These are phyloP conservation scores for Acrocera orbiculus DNA, from an alignment of 2,888 invertebrate genomes.

Conservation along the genomic window DNA sequence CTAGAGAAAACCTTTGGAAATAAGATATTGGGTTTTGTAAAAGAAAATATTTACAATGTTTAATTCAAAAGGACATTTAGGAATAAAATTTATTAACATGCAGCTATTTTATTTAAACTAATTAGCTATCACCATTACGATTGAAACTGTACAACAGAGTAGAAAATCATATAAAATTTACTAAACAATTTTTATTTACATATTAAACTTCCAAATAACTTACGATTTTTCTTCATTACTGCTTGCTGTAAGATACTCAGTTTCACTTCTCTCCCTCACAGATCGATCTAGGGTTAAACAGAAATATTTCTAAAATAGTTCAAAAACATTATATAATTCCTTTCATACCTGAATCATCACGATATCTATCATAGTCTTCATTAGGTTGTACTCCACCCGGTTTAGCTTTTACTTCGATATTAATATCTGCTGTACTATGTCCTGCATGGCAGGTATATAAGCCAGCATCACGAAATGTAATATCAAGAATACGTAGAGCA, in stretches of 20 bases:
- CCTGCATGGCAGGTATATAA: constrained; percentile 76
- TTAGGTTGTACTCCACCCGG: constrained; percentile 63
- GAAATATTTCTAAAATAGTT: not conserved
- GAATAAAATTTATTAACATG: too few species aligned
- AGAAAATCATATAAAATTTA: too few species aligned
- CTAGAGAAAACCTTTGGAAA: too few species aligned
- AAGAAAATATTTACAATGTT: too few species aligned
- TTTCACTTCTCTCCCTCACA: constrained; percentile 27
- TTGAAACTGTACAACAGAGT: too few species aligned
- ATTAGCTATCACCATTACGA: too few species aligned
- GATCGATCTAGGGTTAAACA: constrained; percentile 20
- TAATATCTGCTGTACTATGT: constrained; percentile 61
- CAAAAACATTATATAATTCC: constrained; percentile 2
- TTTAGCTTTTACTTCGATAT: constrained; percentile 59
- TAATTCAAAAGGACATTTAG: too few species aligned
- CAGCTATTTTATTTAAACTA: too few species aligned
- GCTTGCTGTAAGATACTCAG: constrained; percentile 29
- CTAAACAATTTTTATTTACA: too few species aligned
- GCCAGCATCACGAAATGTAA: constrained; percentile 66
- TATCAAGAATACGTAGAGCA: constrained; percentile 66
- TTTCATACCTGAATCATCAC: constrained; percentile 27
- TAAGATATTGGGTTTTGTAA: too few species aligned
- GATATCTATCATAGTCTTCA: constrained; percentile 52
- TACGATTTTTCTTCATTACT: constrained; percentile 28
- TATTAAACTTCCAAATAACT: too few species aligned